Evolutionary conservation across 1,140 invertebrate species (phyloP).

Genomic region (Agrypnia vestita): DNA sequence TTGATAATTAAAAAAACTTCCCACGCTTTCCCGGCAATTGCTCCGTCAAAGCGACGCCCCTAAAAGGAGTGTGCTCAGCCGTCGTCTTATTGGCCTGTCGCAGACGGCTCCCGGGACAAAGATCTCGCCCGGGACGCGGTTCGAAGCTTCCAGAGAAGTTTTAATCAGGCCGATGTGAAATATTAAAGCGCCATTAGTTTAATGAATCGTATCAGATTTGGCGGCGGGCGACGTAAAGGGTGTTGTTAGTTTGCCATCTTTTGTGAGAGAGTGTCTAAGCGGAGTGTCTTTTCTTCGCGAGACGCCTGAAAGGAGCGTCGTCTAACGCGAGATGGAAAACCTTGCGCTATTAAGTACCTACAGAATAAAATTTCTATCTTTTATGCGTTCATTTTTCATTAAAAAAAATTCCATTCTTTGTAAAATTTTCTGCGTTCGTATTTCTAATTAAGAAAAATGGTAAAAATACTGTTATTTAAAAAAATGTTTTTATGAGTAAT

Average conservation of each 20-base stretch:
- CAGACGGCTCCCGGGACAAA: conserved; percentile 35
- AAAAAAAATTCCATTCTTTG: no score
- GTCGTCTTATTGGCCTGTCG: conserved; percentile 65
- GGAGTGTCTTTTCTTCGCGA: neutral
- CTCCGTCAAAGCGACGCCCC: conserved; percentile 23
- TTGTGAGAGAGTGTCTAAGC: conserved; percentile 62
- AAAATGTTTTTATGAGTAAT: no score
- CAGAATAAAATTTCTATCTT: neutral
- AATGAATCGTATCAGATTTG: conserved; percentile 74
- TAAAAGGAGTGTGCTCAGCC: conserved; percentile 65
- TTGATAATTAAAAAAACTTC: neutral
- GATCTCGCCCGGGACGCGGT: conserved; percentile 47
- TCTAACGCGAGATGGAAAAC: conserved; percentile 13
- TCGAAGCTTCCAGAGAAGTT: conserved; percentile 60
- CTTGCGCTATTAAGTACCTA: neutral
- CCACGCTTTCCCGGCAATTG: conserved; percentile 20
- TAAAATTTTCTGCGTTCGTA: no score
- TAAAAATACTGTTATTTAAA: no score
- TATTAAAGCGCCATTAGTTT: conserved; percentile 72
- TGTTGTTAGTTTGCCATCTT: conserved; percentile 64
- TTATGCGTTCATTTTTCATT: no score
- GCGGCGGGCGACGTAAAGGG: conserved; percentile 61
- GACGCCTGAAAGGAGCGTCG: conserved; percentile 1
- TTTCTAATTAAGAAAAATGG: no score
- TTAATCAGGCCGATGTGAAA: conserved; percentile 71